phyloP scores from a whole-genome alignment of 2,888 invertebrate genomes.

The Matsumyia berberina region DNA sequence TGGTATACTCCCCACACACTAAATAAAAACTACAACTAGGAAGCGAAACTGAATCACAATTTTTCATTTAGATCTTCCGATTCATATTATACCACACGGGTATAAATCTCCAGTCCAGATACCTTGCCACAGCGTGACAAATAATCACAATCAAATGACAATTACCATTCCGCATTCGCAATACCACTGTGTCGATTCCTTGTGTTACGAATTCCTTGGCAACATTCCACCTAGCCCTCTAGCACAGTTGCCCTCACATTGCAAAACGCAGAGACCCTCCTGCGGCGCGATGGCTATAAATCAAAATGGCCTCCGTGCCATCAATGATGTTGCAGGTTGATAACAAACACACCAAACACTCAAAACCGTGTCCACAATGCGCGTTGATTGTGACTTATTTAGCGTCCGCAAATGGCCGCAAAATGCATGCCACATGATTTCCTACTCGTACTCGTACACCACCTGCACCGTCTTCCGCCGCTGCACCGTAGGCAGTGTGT shows the following conservation, averaged over 20 bases:
- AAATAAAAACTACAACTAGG: neutral
- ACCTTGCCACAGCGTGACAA: conserved; percentile 65
- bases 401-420: conserved; percentile 63
- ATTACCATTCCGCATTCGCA: conserved; percentile 44
- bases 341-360: conserved; percentile 67
- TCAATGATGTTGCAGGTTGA: conserved; percentile 66
- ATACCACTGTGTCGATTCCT: conserved; percentile 9
- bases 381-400: conserved; percentile 75
- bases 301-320: conserved; percentile 74
- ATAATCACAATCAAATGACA: conserved; percentile 66
- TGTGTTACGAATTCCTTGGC: conserved; percentile 34
- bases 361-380: conserved; percentile 66
- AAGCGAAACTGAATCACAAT: neutral
- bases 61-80: conserved; percentile 33
- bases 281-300: conserved; percentile 58
- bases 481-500: neutral
- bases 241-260: conserved; percentile 12
- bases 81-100: conserved; percentile 8
- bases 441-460: conserved; percentile 59
- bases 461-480: conserved; percentile 7
- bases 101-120: conserved; percentile 35
- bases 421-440: conserved; percentile 70
- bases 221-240: conserved; percentile 20
- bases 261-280: conserved; percentile 43
- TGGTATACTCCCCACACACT: too few relatives aligned